Evolutionary conservation across 2,113 vertebrate genomes (phyloP).

Genomic region (Heptranchias perlo): DNA sequence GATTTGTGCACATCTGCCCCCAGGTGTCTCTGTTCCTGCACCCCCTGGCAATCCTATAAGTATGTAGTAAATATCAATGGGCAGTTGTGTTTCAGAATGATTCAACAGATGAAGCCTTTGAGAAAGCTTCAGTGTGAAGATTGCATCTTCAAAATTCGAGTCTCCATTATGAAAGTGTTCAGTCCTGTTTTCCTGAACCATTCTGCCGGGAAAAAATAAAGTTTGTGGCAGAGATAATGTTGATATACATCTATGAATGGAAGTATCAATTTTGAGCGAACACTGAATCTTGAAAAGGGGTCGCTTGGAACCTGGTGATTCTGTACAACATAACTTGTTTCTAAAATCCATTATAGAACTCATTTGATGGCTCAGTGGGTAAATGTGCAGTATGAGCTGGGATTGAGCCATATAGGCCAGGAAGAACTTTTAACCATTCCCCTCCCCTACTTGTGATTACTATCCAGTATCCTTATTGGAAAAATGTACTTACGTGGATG

Average conservation of each 20-base stretch:
- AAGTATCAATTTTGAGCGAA: background rate
- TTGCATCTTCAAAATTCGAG: background rate
- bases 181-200: background rate
- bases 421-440: background rate
- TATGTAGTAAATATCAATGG: background rate
- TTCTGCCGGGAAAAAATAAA: background rate
- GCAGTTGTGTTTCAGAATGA: background rate
- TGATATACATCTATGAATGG: background rate
- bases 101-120: background rate
- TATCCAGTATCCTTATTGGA: background rate
- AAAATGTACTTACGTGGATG: background rate
- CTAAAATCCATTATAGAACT: background rate
- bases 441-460: background rate
- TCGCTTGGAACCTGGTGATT: background rate
- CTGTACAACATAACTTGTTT: background rate
- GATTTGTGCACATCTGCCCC: too few relatives aligned
- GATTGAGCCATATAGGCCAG: background rate
- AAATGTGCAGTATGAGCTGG: background rate
- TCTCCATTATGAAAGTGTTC: background rate
- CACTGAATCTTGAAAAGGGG: background rate
- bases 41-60: background rate
- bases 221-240: background rate
- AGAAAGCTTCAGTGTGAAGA: background rate
- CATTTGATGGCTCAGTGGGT: background rate
- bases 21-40: too few relatives aligned